phyloP scores from a whole-genome alignment of 1,140 invertebrate species.

The Drosophila chauvacae region DNA sequence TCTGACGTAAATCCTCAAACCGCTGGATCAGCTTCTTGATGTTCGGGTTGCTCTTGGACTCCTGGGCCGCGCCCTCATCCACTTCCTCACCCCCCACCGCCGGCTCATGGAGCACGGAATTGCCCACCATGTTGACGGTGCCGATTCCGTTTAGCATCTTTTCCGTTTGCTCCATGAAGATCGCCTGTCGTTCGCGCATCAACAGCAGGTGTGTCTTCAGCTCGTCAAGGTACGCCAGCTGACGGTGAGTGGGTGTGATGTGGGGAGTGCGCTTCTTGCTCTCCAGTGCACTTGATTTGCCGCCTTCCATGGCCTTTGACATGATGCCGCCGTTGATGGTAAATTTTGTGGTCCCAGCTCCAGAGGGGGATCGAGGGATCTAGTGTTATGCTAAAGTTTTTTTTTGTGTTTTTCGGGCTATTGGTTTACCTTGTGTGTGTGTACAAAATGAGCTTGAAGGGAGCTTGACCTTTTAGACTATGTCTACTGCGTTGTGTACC shows the following conservation, averaged over 20 bases:
- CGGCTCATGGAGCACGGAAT: not conserved
- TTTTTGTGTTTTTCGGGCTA: constrained; percentile 14
- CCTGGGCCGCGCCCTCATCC: not conserved
- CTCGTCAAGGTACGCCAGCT: constrained; percentile 67
- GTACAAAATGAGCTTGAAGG: not conserved
- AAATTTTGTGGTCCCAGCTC: constrained; percentile 33
- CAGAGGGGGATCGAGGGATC: no score
- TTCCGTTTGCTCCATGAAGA: constrained; percentile 63
- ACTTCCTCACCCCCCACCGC: not conserved
- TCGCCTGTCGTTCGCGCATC: constrained; percentile 55
- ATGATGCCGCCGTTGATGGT: constrained; percentile 5
- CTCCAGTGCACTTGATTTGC: not conserved
- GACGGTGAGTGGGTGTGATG: constrained; percentile 40
- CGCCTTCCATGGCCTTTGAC: constrained; percentile 12
- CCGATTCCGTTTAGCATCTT: constrained; percentile 53
- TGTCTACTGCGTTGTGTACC: not conserved
- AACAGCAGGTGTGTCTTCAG: constrained; percentile 58
- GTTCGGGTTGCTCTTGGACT: constrained; percentile 9
- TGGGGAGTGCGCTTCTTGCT: constrained; percentile 12
- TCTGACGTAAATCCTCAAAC: constrained; percentile 65
- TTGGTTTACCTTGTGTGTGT: not conserved
- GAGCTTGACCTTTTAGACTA: not conserved
- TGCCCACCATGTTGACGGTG: constrained; percentile 9
- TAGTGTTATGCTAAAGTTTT: not conserved
- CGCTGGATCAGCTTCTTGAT: constrained; percentile 61